phyloP scores from a whole-genome alignment of 2,797 vertebrate species.

The Rhinoraja longicauda region DNA sequence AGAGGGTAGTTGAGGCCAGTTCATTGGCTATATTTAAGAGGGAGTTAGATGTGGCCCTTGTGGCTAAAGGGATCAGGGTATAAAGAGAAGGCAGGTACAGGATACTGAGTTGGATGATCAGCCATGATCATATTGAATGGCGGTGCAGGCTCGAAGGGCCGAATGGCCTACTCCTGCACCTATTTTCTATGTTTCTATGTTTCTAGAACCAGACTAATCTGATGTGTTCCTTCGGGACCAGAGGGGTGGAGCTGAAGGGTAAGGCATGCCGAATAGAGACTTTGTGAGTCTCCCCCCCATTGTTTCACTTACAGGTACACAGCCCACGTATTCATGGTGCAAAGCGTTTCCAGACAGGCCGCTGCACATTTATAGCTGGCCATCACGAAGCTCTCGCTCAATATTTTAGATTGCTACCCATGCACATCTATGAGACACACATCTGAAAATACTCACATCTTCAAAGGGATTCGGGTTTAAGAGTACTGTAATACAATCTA shows the following conservation, averaged over 20 bases:
- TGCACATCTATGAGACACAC: neutral
- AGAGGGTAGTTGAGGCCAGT: no score
- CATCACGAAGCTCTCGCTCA: neutral
- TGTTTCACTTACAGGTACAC: neutral
- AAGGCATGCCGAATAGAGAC: neutral
- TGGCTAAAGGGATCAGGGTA: no score
- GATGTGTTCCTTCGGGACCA: neutral
- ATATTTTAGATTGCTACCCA: neutral
- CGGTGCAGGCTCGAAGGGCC: no score
- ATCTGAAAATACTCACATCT: conserved; percentile 2
- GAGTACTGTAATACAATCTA: neutral
- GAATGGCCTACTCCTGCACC: no score
- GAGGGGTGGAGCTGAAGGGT: neutral
- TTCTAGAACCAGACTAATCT: no score
- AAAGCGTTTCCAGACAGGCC: neutral
- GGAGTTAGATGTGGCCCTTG: no score
- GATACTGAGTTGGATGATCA: no score
- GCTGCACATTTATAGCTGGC: neutral
- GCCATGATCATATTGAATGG: no score
- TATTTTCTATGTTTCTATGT: no score
- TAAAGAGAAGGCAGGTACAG: no score
- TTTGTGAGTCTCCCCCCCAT: neutral
- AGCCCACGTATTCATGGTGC: neutral
- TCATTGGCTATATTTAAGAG: no score
- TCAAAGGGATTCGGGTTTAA: neutral